Conservation (phyloP, 2,888 invertebrate species). For the Drosophila multiciliata region DNA sequence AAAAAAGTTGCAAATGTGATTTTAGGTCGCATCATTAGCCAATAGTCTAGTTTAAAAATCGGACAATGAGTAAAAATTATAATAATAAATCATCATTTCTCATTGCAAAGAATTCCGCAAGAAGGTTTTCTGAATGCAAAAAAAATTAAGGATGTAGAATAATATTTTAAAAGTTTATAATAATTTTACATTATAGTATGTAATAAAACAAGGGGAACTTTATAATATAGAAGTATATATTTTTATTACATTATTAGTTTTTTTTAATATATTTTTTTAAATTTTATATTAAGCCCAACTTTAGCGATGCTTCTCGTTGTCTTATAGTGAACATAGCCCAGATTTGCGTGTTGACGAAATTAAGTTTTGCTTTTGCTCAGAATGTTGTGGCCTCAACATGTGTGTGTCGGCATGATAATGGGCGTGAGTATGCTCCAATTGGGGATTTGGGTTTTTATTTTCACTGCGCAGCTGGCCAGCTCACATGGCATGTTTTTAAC, state of each 20-base stretch:
- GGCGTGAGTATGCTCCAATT: constrained; percentile 57
- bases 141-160: not conserved
- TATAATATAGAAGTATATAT: not conserved
- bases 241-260: not conserved
- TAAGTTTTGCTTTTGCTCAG: constrained; percentile 19
- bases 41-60: too few species aligned
- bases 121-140: not conserved
- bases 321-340: not conserved
- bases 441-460: constrained; percentile 36
- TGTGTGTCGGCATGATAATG: constrained; percentile 1
- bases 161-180: not conserved
- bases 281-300: not conserved
- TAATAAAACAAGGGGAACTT: not conserved
- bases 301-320: not conserved
- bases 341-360: constrained; percentile 26
- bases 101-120: not conserved
- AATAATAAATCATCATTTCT: too few species aligned
- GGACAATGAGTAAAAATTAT: too few species aligned
- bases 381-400: constrained; percentile 25
- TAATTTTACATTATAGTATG: too few species aligned
- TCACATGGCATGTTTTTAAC: constrained; percentile 40
- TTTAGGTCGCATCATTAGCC: too few species aligned
- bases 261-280: not conserved
- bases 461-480: constrained; percentile 21
- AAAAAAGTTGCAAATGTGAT: too few species aligned